Evolutionary conservation across 1,140 invertebrate species (phyloP), one percentile per base, ranked within the genome.

Genomic region (Hypsibius dujardini): DNA sequence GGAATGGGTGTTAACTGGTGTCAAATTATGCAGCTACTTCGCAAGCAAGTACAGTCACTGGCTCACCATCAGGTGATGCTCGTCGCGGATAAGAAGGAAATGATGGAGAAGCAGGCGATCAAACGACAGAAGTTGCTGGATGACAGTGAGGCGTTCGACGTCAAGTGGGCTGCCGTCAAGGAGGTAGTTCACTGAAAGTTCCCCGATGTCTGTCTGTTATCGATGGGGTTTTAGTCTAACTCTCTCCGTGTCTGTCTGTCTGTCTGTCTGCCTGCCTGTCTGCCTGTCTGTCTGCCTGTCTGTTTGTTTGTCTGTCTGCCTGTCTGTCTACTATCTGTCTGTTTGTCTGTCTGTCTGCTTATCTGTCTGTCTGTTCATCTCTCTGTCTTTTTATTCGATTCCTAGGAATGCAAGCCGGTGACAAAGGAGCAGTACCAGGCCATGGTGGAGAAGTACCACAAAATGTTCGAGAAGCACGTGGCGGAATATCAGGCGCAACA

Each of bases 1-100:
- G 62, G 42, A 67, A 12, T 28, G 28, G 28, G 28, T 28, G 3
- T 12, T 15, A 67, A 67, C 42, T 45, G 12, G 62, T 67, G 62
- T 67, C 42, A 15, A 15, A 15, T 67, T 67, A 7, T 67, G 62
- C 42, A 67, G 62, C 42, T 67, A 7, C 62, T 67, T 12, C 62
- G 62, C 3, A 67, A 67, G 74, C 93, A 98, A 85, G 93, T 97
- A 1, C 89, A 92, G 76, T 95, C 92, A 0, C 81, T 97, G 47
- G 95, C 91, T 1, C 95, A 92, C 89, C 94, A 97, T 82, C 94
- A 95, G 82, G 86, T 92, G 84, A 97, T 96, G 79, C 80, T 97
- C 42, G 92, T 96, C 80, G 88, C 90, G 15, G 95, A 98, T 80
- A 78, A 97, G 72, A 88, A 93, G 77, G 90, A 93, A 79, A 95